Conservation (phyloP, 2,113 vertebrate species). For the Salvelinus alpinus region DNA sequence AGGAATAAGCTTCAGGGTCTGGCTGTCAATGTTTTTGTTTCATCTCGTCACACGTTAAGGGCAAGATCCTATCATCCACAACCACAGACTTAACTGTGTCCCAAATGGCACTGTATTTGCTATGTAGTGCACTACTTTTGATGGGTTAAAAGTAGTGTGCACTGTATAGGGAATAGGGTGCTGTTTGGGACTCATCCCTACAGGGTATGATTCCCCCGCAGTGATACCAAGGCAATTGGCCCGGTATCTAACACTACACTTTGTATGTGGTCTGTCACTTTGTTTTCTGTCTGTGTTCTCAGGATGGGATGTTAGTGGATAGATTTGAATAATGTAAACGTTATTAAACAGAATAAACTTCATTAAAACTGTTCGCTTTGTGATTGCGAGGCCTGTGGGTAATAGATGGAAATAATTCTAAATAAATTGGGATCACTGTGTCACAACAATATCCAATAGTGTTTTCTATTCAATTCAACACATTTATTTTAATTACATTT, state of each 20-base stretch:
- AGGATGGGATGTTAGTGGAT: not conserved
- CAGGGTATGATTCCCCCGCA: not conserved
- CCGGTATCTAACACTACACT: not conserved
- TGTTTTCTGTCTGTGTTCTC: not conserved
- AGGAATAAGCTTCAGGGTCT: conserved; percentile 1
- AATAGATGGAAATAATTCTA: not conserved
- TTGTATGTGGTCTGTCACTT: not conserved
- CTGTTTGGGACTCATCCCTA: too few species aligned
- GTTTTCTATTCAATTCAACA: not conserved
- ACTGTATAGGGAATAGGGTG: too few species aligned
- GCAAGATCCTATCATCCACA: conserved; percentile 25
- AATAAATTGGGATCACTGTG: not conserved
- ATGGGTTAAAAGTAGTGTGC: too few species aligned
- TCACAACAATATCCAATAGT: not conserved
- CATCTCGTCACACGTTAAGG: conserved; percentile 28
- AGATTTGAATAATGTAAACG: not conserved
- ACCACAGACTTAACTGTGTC: not conserved
- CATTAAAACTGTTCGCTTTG: not conserved
- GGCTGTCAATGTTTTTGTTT: conserved; percentile 32
- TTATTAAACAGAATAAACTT: not conserved
- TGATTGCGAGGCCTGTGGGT: not conserved
- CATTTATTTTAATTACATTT: not conserved
- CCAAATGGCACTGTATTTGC: too few species aligned
- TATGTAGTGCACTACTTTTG: too few species aligned
- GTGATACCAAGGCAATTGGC: conserved; percentile 12